Base-by-base conservation (phyloP, 35 echinoderm and acorn worm genomes). In the Hemicentrotus pulcherrimus region DNA sequence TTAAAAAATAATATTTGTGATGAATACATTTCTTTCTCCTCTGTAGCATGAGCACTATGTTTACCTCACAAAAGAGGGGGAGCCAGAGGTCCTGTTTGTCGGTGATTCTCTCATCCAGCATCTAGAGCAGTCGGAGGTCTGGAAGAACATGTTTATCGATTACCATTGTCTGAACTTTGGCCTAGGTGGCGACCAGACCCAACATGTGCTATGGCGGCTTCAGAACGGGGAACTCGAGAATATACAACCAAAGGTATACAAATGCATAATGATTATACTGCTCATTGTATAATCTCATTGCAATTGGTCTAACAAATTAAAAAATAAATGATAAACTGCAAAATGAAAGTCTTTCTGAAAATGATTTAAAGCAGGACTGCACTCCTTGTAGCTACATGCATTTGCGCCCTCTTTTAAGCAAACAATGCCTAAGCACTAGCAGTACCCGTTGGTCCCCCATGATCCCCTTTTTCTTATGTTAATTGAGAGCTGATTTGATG, bases 81-180 rank as follows among this genome's bases (percentile, higher is more conserved):
- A 99, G 88, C 98, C 98, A 93, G 97, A 97, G 61, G 96, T 99
- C 50, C 92, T 99, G 9, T 99, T 99, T 70, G 95, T 99, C 61
- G 98, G 98, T 0, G 98, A 99, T 92, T 99, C 98, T 24, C 61
- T 99, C 4, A 97, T 99, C 30, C 97, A 97, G 86, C 95, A 91
- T 19, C 86, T 99, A 55, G 89, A 88, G n/a, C 98, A 99, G 41
- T 95, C 55, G 9, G 52, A 97, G 96, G 59, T 99, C 32, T 99
- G 98, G 98, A 87, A 94, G 32, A 94, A 97, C 48, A 86, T 97
- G 32, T 99, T 99, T 94, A 95, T 94, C 11, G 94, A 95, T 1
- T 88, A 97, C 9, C 98, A 99, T 88, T 95, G 94, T 46, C 86
- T 99, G 5, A 99, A 99, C 91, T 97, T 99, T 97, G 98, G 98